Conservation (phyloP, 2,113 vertebrate species). For the Carollia perspicillata region DNA sequence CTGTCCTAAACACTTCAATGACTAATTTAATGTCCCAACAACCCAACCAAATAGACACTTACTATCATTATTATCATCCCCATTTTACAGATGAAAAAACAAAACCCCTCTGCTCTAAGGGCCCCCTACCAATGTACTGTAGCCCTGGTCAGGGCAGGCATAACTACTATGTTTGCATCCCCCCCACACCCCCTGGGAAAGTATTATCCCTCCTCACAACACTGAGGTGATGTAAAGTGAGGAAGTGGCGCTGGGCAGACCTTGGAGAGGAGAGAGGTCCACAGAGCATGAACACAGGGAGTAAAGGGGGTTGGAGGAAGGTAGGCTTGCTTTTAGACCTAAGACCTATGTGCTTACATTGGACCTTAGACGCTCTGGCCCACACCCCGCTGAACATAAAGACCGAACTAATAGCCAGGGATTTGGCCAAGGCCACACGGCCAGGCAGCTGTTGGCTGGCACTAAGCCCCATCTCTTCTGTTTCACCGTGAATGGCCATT, state of each 20-base stretch:
- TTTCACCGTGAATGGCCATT: background rate
- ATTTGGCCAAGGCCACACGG: background rate
- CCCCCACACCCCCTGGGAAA: background rate
- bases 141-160: background rate
- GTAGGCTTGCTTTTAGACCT: background rate
- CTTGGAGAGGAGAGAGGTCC: background rate
- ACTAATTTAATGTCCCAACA: background rate
- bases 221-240: background rate
- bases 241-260: background rate
- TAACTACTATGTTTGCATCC: background rate
- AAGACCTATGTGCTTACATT: background rate
- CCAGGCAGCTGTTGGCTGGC: background rate
- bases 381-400: background rate
- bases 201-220: background rate
- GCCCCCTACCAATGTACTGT: background rate
- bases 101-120: background rate
- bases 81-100: conserved; percentile 1
- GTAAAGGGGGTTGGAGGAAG: background rate
- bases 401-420: background rate
- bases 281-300: background rate
- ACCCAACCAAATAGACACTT: background rate
- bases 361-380: background rate
- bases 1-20: background rate
- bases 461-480: background rate
- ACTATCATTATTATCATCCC: background rate